Evolutionary conservation across 2,888 invertebrate genomes (phyloP), one percentile per base, ranked within the genome.

Genomic region (Drosophila testacea): DNA sequence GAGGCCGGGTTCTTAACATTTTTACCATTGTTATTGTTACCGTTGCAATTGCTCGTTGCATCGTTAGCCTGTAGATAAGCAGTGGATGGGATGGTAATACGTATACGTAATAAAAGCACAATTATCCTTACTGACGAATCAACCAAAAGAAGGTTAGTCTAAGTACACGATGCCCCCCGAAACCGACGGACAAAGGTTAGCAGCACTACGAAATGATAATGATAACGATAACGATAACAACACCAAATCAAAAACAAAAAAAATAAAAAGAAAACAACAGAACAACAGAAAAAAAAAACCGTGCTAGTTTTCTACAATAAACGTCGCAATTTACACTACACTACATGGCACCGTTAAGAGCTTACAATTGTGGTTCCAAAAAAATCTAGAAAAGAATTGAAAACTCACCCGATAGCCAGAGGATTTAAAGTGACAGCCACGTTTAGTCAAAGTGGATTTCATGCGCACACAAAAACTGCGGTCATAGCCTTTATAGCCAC

Each of bases 371-470:
- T 42, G 32, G 5, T 22, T 7, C 1, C 5, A 13, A 32, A 10
- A 10, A 34, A 34, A 6, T 13, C 3, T 22, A 16, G 9, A 10
- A 28, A 13, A 3, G 3, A 28, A 27, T 0, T 1, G 6, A 36
- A 38, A 52, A 93, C 96, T 95, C 94, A 98, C 98, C 95, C 98
- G 95, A 93, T 98, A 98, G 92, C 98, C 98, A 76, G 98, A 98
- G 41, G 98, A 98, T 93, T 98, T 98, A 93, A 98, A 98, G 93
- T 98, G 98, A 92, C 98, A 99, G 68, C 99, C 99, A 89, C 99
- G 94, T 93, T 99, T 99, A 54, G 99, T 98, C 72, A 99, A 94
- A 0, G 99, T 99, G 61, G 99, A 99, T 92, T 99, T 99, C 98
- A 99, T 99, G 79, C 99, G 95, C 52, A 99, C 94, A 93, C 98